These are phyloP conservation scores for Lutraria rhynchaena DNA, from an alignment of 1,140 invertebrate species.

Conservation along the genomic window DNA sequence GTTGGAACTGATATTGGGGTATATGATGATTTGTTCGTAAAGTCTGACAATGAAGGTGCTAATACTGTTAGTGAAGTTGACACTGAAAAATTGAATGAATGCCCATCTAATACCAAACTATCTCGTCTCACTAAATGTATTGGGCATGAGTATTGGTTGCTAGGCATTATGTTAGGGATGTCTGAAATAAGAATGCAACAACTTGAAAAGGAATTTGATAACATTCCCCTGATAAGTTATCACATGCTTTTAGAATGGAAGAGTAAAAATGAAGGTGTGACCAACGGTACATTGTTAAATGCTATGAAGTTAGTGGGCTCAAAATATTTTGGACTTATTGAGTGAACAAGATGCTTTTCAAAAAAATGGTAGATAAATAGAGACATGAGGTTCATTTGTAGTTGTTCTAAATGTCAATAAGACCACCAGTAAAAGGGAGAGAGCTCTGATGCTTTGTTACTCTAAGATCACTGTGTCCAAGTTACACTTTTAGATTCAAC, in stretches of 20 bases:
- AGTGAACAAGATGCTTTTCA: too few relatives aligned
- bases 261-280: background rate
- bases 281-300: background rate
- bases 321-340: too few relatives aligned
- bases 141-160: constrained; percentile 20
- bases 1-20: background rate
- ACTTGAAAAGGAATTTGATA: background rate
- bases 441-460: too few relatives aligned
- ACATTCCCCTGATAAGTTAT: background rate
- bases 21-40: background rate
- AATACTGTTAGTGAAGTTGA: background rate
- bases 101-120: background rate
- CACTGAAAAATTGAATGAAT: background rate
- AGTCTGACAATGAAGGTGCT: background rate
- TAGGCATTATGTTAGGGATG: constrained; percentile 7
- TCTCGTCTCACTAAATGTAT: background rate
- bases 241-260: background rate
- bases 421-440: too few relatives aligned
- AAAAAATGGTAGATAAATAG: too few relatives aligned
- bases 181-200: constrained; percentile 8
- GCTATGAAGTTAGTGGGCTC: background rate
- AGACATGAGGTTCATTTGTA: too few relatives aligned
- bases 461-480: too few relatives aligned
- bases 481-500: too few relatives aligned
- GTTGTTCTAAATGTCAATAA: too few relatives aligned